Evolutionary conservation across 1,140 invertebrate genomes (phyloP), one percentile per base, ranked within the genome.

Genomic region (Bombus waltoni): DNA sequence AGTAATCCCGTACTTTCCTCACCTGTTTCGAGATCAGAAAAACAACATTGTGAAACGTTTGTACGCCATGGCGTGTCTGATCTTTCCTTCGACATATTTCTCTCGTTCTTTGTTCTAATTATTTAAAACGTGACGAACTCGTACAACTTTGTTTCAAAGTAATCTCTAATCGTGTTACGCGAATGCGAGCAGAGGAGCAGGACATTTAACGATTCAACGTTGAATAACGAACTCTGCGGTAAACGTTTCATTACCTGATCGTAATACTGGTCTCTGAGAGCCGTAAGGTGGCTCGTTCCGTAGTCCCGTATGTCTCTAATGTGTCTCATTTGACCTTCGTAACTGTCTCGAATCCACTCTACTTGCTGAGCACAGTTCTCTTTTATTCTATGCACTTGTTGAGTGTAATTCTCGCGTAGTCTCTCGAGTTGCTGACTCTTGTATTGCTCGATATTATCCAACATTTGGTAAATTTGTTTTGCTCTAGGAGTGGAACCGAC

Each of bases 331-430:
- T 99, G 98, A 28, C 96, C 96, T 87, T 97, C 97, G 94, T 99
- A 99, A 93, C 98, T 99, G 91, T 97, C 98, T 92, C 98, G 97
- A 83, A 99, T 98, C 97, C 97, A 98, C 92, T 99, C 98, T 94
- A 99, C 97, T 96, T 99, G 98, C 92, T 98, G 97, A 25, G 97
- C 96, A 92, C 98, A 99, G 91, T 99, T 99, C 89, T 99, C 98
- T 92, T 98, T 97, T 86, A 99, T 98, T 89, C 97, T 96, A 92
- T 97, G 97, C 71, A 98, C 97, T 96, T 99, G 98, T 93, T 97
- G 96, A 28, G 97, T 97, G 92, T 99, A 99, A 94, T 99, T 99
- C 91, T 99, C 98, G 4, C 98, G 95, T 66, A 99, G 95, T 88
- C 97, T 96, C 93, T 98, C 98, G 82, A 99, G 95, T 92, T 99